Conservation (phyloP, 2,113 vertebrate genomes). For the Ictalurus punctatus region DNA sequence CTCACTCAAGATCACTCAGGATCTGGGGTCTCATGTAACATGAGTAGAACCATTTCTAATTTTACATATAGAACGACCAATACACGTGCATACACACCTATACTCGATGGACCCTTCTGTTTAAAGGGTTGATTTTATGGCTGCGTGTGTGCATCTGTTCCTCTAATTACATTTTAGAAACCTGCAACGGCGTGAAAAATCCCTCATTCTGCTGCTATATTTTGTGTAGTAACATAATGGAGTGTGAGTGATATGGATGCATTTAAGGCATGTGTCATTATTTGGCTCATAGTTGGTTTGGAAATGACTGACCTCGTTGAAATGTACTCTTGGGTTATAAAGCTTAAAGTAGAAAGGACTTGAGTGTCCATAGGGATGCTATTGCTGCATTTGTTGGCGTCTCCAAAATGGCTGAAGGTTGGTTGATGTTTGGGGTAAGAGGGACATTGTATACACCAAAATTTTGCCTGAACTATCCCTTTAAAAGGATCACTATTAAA, state of each 20-base stretch:
- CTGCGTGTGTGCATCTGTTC: not conserved
- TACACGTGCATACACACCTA: not conserved
- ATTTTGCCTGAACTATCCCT: not conserved
- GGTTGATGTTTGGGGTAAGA: not conserved
- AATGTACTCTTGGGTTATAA: not conserved
- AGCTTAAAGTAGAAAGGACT: not conserved
- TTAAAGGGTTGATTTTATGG: not conserved
- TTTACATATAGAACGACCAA: not conserved
- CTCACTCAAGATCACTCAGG: not conserved
- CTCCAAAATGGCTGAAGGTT: not conserved
- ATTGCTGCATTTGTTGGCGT: not conserved
- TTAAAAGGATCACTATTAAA: not conserved
- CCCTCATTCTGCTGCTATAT: not conserved
- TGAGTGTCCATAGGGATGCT: not conserved
- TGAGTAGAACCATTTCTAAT: not conserved
- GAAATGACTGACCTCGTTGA: not conserved
- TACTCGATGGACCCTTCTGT: not conserved
- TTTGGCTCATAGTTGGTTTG: not conserved
- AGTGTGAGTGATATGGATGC: not conserved
- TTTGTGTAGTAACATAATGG: not conserved
- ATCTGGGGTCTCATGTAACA: not conserved
- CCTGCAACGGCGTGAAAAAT: not conserved
- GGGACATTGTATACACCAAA: not conserved
- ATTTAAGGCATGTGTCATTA: not conserved
- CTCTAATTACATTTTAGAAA: not conserved